phyloP scores from a whole-genome alignment of 2,113 vertebrate genomes.

The Caretta caretta region DNA sequence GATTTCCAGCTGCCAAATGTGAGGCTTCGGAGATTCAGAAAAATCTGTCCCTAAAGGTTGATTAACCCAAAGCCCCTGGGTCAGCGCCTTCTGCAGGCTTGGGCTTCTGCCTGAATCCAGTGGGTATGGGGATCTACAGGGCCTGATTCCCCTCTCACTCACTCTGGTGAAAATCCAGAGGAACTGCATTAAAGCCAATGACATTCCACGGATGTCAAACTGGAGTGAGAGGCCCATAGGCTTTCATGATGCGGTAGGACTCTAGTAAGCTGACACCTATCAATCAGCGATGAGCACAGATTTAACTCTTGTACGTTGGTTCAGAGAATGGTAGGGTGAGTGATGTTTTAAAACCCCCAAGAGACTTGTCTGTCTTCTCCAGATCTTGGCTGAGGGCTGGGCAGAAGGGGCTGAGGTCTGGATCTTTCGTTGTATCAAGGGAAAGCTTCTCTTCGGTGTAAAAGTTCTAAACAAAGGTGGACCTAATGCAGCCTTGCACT shows the following conservation, averaged over 20 bases:
- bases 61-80: slow-evolving; percentile 20
- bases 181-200: fast-evolving
- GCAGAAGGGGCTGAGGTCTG: not conserved
- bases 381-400: not conserved
- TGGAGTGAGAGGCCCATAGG: not conserved
- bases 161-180: fast-evolving
- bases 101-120: not conserved
- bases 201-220: not conserved
- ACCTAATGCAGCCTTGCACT: not conserved
- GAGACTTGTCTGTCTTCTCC: not conserved
- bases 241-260: not conserved
- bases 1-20: not conserved
- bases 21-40: not conserved
- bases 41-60: not conserved
- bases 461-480: not conserved
- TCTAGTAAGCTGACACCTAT: not conserved
- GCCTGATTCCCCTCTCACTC: not conserved
- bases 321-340: not conserved
- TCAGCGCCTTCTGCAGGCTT: not conserved
- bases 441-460: not conserved
- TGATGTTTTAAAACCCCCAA: not conserved
- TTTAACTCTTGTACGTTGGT: not conserved
- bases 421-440: not conserved
- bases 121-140: not conserved
- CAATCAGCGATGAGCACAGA: not conserved